A percentile compares a stretch with the other conserved stretches of the same genome.
These are phyloP conservation scores for Vulpes ferrilata DNA, from an alignment of 2,113 vertebrate genomes.

Conservation along the genomic window DNA sequence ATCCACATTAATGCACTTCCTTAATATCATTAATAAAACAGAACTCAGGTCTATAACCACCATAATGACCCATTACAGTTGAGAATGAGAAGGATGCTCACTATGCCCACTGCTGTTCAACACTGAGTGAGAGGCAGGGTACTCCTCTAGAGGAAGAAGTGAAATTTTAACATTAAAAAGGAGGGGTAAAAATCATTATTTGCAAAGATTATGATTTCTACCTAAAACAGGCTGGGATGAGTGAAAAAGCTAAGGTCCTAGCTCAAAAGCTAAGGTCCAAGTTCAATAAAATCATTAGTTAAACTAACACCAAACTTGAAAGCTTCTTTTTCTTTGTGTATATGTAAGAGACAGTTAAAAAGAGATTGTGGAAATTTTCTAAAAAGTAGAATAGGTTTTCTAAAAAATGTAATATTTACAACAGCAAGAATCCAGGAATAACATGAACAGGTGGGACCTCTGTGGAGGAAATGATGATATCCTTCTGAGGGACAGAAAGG, in stretches of 20 bases:
- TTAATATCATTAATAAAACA: constrained; percentile 6
- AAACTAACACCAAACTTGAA: neutral
- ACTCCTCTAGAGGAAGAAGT: neutral
- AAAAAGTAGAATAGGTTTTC: neutral
- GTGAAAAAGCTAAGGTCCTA: neutral
- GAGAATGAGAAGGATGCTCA: neutral
- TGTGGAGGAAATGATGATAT: neutral
- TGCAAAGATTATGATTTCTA: neutral
- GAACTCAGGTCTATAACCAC: neutral
- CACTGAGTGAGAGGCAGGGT: neutral
- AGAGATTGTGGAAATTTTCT: neutral
- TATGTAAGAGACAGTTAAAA: neutral
- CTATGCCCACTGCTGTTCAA: rapidly evolving
- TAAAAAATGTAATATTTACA: neutral
- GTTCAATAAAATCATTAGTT: neutral
- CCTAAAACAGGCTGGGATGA: neutral
- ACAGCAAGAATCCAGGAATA: neutral
- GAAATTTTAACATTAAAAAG: neutral
- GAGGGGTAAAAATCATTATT: neutral
- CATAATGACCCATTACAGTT: neutral
- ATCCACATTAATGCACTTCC: neutral
- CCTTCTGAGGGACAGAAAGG: neutral
- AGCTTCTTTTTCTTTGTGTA: neutral
- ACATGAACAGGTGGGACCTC: neutral
- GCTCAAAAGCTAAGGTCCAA: neutral